phyloP scores from a whole-genome alignment of 92 coral and sea anemone species.

The Porites divaricata region DNA sequence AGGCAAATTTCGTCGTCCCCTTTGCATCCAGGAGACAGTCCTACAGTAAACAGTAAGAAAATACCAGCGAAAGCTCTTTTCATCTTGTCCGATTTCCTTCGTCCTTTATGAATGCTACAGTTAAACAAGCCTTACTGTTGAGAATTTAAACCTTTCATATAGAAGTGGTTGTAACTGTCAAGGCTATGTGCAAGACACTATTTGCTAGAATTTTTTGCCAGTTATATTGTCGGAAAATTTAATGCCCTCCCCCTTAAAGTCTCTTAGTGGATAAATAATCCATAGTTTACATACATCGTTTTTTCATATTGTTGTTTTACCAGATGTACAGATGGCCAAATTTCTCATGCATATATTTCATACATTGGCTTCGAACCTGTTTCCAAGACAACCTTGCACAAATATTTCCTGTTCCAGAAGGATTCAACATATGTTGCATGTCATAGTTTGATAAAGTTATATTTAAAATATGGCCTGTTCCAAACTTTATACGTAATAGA shows the following conservation, averaged over 20 bases:
- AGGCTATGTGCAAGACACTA: no score
- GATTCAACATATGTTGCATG: not conserved
- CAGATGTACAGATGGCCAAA: not conserved
- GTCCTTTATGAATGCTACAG: no score
- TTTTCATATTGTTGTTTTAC: not conserved
- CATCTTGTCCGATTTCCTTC: not conserved
- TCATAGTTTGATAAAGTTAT: not conserved
- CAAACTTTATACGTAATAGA: no score
- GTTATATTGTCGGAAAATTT: no score
- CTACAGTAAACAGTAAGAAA: not conserved
- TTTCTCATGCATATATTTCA: not conserved
- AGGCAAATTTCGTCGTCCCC: not conserved
- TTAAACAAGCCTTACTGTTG: no score
- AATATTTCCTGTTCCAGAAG: not conserved
- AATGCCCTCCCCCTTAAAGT: not conserved
- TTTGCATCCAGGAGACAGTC: not conserved
- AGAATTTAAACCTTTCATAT: no score
- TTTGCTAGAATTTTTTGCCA: no score
- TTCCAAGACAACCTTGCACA: not conserved
- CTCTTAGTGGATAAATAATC: not conserved
- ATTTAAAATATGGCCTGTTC: not conserved
- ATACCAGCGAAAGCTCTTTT: not conserved
- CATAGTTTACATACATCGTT: not conserved
- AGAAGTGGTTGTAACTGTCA: no score
- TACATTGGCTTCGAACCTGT: not conserved